Conservation (phyloP, 2,113 vertebrate species). For the Aplodontia rufa region DNA sequence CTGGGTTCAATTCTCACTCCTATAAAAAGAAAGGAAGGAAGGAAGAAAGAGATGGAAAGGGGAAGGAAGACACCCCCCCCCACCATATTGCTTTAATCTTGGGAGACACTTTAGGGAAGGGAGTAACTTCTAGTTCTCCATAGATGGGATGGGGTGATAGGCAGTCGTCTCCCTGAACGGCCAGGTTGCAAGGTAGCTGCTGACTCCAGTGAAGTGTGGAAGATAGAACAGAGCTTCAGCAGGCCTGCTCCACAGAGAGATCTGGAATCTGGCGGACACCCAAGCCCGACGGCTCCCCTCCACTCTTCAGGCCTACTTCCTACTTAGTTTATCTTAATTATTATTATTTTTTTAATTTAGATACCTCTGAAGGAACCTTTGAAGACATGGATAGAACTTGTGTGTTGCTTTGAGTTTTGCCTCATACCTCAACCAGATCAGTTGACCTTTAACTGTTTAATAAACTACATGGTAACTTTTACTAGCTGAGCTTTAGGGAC, state of each 20-base stretch:
- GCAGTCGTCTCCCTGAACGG: not conserved
- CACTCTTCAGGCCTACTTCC: not conserved
- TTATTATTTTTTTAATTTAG: too few relatives aligned
- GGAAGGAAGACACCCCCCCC: not conserved
- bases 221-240: not conserved
- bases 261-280: not conserved
- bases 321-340: not conserved
- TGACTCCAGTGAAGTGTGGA: not conserved
- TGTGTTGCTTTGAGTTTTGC: not conserved
- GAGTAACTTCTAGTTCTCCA: not conserved
- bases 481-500: not conserved
- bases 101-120: not conserved
- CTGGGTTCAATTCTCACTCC: too few relatives aligned
- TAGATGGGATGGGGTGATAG: not conserved
- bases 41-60: too few relatives aligned
- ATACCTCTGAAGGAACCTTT: not conserved
- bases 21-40: too few relatives aligned
- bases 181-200: not conserved
- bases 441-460: constrained; percentile 24
- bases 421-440: not conserved
- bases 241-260: not conserved
- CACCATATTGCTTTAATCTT: not conserved
- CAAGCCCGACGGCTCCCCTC: not conserved
- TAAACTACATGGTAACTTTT: constrained; percentile 21
- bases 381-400: not conserved